Evolutionary conservation across 1,140 invertebrate species (phyloP).

Genomic region (Riptortus pedestris): DNA sequence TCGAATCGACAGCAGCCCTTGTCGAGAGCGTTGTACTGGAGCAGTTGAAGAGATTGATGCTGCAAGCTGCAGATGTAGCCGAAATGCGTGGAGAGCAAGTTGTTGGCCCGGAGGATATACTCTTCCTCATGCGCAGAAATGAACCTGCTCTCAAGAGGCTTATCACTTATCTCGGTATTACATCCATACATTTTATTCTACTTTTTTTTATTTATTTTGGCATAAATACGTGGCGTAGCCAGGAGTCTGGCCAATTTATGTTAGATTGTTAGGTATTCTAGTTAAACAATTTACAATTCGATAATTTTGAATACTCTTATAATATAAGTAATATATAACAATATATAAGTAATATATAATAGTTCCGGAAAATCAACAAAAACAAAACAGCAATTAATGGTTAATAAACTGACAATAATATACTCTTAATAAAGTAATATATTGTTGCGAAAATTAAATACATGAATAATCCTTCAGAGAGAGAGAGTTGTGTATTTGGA

Average conservation of each 20-base stretch:
- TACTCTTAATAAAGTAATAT: too few relatives aligned
- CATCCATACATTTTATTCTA: constrained; percentile 31
- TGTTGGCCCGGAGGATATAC: constrained; percentile 47
- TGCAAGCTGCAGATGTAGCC: constrained; percentile 45
- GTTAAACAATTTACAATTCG: too few relatives aligned
- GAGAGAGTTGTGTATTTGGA: too few relatives aligned
- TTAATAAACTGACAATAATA: too few relatives aligned
- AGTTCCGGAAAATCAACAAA: too few relatives aligned
- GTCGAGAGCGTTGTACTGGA: constrained; percentile 55
- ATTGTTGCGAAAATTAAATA: too few relatives aligned
- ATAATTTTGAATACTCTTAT: too few relatives aligned
- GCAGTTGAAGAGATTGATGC: constrained; percentile 47
- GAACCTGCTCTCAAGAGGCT: constrained; percentile 45
- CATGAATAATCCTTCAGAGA: too few relatives aligned
- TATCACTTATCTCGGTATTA: constrained; percentile 49
- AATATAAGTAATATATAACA: too few relatives aligned
- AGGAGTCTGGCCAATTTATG: constrained; percentile 32
- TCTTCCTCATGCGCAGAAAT: constrained; percentile 56
- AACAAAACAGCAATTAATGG: too few relatives aligned
- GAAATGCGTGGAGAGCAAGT: constrained; percentile 40
- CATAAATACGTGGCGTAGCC: too few relatives aligned
- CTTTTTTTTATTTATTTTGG: neutral
- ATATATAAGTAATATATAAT: too few relatives aligned
- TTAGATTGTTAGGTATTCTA: neutral
- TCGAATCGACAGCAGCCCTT: constrained; percentile 51